Base-by-base conservation (phyloP, 1,140 invertebrate genomes). In the Drosophila grimshawi region DNA sequence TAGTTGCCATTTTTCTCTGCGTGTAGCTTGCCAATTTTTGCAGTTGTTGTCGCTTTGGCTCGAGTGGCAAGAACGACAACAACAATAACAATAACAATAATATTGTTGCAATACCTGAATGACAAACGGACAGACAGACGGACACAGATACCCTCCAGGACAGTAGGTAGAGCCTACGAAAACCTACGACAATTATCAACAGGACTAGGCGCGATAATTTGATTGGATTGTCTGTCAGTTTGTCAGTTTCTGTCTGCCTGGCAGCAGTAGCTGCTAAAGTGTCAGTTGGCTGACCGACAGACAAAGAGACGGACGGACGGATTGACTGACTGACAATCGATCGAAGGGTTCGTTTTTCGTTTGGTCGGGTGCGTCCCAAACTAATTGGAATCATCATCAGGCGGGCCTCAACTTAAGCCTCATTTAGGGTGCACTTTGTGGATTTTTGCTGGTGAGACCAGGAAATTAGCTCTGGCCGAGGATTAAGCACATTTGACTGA, bases 301-400 rank as follows among this genome's bases (percentile, higher is more conserved):
- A 64, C 59, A 30, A 46, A 60, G 53, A 2, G 52, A 57, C 37
- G 11, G 68, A 66, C 62, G 66, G 81, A 77, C 81, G 27, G 67
- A 71, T 49, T 33, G 52, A 56, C 48, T 33, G 55, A 60, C 35
- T 68, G 71, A 69, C 72, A 74, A 56, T 68, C 85, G 62, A 88
- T 89, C 86, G 86, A 89, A 85, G 85, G 85, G 85, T 85, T 80
- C 65, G 46, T 78, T 27, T 41, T 41, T 0, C 1, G 8, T 41
- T 43, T n/a, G 39, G 39, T 43, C 10, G 39, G 32, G 32, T 37
- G 19, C 49, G 46, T 45, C 57, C 65, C 67, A 64, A 52, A 81
- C 85, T 92, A 92, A 92, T 92, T 92, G 91, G 91, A 91, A 92
- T 91, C 90, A 92, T 91, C 90, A 92, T 92, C 88, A 70, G 11